Conservation (phyloP, 2,888 invertebrate species). For the Polydrusus tereticollis region DNA sequence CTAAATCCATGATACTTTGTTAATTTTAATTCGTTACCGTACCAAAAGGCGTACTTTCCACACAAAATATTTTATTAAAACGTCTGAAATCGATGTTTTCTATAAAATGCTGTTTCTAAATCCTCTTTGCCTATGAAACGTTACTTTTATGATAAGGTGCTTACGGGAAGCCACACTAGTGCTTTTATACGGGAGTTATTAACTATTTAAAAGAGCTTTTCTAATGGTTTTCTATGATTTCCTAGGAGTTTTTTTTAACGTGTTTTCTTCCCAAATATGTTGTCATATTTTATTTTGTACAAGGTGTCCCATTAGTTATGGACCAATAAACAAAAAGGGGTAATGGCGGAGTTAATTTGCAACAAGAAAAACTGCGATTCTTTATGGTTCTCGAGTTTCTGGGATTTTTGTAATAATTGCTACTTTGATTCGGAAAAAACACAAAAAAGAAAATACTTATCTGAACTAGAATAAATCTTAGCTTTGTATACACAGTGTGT, state of each 20-base stretch:
- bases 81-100: not conserved
- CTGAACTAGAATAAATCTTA: too few relatives aligned
- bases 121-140: conserved; percentile 3
- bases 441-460: too few relatives aligned
- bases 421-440: too few relatives aligned
- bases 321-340: too few relatives aligned
- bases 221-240: conserved; percentile 44
- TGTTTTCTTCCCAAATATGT: not conserved
- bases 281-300: not conserved
- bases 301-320: too few relatives aligned
- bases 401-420: too few relatives aligned
- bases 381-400: too few relatives aligned
- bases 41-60: too few relatives aligned
- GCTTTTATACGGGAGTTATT: conserved; percentile 42
- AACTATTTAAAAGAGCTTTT: conserved; percentile 43
- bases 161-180: conserved; percentile 38
- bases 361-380: too few relatives aligned
- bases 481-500: too few relatives aligned
- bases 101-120: conserved; percentile 5
- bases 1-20: not conserved
- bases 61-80: not conserved
- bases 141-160: conserved; percentile 32
- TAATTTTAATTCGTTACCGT: too few relatives aligned
- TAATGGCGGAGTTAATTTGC: too few relatives aligned
- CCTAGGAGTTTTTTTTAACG: conserved; percentile 15